Percentiles rank a stretch among this genome's conserved stretches.
phyloP scores from a whole-genome alignment of 2,888 invertebrate genomes.

The Anodontia alba region DNA sequence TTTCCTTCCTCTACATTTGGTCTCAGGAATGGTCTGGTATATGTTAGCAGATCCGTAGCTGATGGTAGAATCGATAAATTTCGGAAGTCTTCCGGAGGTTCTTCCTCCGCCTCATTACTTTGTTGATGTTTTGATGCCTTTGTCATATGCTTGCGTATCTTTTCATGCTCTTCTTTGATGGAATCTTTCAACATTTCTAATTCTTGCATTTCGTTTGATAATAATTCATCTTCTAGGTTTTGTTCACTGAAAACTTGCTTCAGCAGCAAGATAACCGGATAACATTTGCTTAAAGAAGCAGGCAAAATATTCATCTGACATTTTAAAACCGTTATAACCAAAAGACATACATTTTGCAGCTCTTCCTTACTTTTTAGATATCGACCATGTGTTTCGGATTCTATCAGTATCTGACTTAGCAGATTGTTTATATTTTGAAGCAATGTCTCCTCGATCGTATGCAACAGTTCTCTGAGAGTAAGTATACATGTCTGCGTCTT shows the following conservation, averaged over 20 bases:
- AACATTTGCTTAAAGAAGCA: constrained; percentile 30
- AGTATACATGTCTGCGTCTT: constrained; percentile 25
- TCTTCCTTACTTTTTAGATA: neutral
- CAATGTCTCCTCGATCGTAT: constrained; percentile 39
- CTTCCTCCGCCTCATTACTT: neutral
- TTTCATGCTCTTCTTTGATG: constrained; percentile 16
- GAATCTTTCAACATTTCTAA: constrained; percentile 7
- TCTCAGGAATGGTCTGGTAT: constrained; percentile 85
- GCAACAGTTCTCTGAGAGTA: constrained; percentile 36
- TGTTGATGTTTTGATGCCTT: neutral
- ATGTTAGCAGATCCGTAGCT: constrained; percentile 79
- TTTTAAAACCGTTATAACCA: constrained; percentile 22
- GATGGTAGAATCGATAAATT: constrained; percentile 75
- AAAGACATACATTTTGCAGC: neutral
- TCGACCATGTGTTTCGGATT: neutral
- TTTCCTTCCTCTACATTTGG: constrained; percentile 88
- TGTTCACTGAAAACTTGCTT: constrained; percentile 23
- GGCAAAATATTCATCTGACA: constrained; percentile 27
- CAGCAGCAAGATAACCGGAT: constrained; percentile 7
- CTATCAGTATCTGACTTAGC: constrained; percentile 36
- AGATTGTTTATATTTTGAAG: constrained; percentile 25
- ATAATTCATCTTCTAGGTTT: neutral
- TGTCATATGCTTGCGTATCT: neutral
- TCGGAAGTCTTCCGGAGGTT: constrained; percentile 60
- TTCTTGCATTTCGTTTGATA: neutral